Evolutionary conservation across 37 sponge, comb jelly and placozoan species (phyloP).

Genomic region (Bolinopsis microptera): DNA sequence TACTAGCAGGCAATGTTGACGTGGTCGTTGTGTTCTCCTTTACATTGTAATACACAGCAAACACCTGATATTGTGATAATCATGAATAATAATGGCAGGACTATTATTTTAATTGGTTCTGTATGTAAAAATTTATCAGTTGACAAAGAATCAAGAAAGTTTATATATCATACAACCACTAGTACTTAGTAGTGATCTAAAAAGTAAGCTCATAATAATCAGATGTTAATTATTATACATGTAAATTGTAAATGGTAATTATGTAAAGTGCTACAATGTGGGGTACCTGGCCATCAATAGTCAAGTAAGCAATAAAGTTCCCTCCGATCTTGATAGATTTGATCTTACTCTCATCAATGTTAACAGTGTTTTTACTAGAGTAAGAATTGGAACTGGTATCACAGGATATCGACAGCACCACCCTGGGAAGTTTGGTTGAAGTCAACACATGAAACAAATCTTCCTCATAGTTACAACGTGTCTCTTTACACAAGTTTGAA

Average conservation of each 20-base stretch:
- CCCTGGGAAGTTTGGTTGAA: conserved; percentile 1
- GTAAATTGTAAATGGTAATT: no score
- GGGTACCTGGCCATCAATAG: conserved; percentile 55
- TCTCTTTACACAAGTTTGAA: no score
- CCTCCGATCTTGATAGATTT: conserved; percentile 47
- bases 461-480: no score
- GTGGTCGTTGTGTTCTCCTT: conserved; percentile 32
- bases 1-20: not conserved
- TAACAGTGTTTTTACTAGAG: conserved; percentile 41
- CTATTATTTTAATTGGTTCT: no score
- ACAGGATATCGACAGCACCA: conserved; percentile 54
- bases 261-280: no score
- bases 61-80: conserved; percentile 13
- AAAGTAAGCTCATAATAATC: no score
- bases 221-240: no score
- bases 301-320: conserved; percentile 49
- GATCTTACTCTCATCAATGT: conserved; percentile 50
- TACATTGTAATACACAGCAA: conserved; percentile 60
- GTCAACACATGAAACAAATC: not conserved
- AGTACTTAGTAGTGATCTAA: no score
- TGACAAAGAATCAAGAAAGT: no score
- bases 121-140: no score
- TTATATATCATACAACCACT: no score
- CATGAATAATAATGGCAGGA: no score
- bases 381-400: conserved; percentile 54